phyloP scores from a whole-genome alignment of 2,113 vertebrate species.

The Cisticola juncidis region DNA sequence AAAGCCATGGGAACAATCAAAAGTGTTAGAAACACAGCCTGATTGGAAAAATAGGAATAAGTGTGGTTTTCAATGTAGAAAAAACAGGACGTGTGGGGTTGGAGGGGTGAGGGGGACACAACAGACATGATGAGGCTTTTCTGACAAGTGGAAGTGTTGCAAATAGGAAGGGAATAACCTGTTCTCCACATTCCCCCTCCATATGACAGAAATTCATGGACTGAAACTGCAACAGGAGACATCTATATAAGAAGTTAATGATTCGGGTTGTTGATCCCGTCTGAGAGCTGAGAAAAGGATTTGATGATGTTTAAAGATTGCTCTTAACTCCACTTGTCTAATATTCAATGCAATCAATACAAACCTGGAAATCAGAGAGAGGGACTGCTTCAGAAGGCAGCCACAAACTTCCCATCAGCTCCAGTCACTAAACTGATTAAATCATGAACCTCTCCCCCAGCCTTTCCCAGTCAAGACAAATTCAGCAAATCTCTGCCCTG shows the following conservation, averaged over 20 bases:
- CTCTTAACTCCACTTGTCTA: background rate
- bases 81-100: background rate
- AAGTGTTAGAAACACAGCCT: background rate
- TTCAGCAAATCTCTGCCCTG: background rate
- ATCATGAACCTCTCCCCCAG: background rate
- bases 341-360: background rate
- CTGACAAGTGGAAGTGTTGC: background rate
- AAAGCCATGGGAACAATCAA: background rate
- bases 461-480: background rate
- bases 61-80: background rate
- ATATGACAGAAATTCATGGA: background rate
- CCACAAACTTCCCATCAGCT: background rate
- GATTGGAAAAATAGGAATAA: background rate
- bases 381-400: background rate
- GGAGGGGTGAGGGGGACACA: fast-evolving
- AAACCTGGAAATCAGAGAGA: background rate
- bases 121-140: background rate
- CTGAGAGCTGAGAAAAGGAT: background rate
- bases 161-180: background rate
- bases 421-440: background rate
- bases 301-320: slow-evolving; percentile 4
- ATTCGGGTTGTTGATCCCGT: background rate
- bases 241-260: background rate
- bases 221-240: background rate
- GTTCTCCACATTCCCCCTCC: background rate